phyloP scores from a whole-genome alignment of 1,140 invertebrate genomes.

The Camponotus vicinus region DNA sequence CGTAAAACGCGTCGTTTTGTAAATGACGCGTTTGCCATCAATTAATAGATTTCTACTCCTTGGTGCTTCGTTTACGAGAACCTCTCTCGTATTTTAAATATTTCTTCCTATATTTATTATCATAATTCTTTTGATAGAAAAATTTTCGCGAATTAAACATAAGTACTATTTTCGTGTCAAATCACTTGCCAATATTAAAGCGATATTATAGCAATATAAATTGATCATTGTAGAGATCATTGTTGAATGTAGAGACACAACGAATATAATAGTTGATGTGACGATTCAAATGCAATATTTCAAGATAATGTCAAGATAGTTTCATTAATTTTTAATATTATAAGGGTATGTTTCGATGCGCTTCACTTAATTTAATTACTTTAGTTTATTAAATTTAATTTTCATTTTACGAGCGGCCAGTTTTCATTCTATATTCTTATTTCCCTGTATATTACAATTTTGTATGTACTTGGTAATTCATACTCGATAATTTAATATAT shows the following conservation, averaged over 20 bases:
- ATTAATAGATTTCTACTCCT: constrained; percentile 23
- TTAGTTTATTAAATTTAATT: constrained; percentile 38
- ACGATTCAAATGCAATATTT: not conserved
- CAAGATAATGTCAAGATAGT: not conserved
- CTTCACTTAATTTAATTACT: constrained; percentile 53
- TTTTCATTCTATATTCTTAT: constrained; percentile 71
- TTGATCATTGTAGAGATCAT: not conserved
- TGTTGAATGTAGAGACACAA: not conserved
- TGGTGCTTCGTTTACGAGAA: constrained; percentile 45
- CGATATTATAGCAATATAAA: constrained; percentile 7
- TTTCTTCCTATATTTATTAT: constrained; percentile 45
- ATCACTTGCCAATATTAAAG: constrained; percentile 12
- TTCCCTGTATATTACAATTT: constrained; percentile 63
- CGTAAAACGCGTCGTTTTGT: constrained; percentile 25
- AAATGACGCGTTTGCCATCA: constrained; percentile 10
- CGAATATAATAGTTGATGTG: not conserved
- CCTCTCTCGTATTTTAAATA: constrained; percentile 28
- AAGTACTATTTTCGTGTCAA: not conserved
- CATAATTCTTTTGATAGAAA: constrained; percentile 5
- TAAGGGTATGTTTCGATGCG: constrained; percentile 44
- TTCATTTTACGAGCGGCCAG: constrained; percentile 68
- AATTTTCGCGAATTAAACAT: not conserved
- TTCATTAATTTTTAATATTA: constrained; percentile 1
- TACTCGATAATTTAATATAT: not conserved
- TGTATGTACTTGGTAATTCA: constrained; percentile 39